Conservation (phyloP, 2,888 invertebrate species). For the Mermis nigrescens region DNA sequence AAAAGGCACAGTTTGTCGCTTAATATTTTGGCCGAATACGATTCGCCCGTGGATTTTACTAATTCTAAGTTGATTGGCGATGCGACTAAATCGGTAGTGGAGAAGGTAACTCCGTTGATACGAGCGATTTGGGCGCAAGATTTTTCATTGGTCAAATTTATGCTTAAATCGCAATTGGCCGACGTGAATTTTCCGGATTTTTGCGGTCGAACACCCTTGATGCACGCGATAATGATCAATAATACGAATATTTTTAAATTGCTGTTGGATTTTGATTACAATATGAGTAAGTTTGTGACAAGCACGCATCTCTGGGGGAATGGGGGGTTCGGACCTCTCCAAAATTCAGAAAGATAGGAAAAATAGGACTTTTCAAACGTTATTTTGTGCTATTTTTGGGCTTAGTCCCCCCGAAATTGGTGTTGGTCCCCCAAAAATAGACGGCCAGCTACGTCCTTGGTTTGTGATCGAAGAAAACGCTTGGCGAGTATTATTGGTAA, state of each 20-base stretch:
- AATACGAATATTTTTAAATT: constrained; percentile 33
- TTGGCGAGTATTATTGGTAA: too few relatives aligned
- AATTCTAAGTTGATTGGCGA: not conserved
- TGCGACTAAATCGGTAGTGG: not conserved
- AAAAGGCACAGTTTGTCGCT: not conserved
- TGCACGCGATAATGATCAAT: constrained; percentile 36
- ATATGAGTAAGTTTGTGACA: too few relatives aligned
- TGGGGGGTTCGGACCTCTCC: too few relatives aligned
- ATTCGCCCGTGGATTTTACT: not conserved
- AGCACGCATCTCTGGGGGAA: too few relatives aligned
- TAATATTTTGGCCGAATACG: not conserved
- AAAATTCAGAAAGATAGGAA: too few relatives aligned
- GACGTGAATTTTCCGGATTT: constrained; percentile 33
- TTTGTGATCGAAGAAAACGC: too few relatives aligned
- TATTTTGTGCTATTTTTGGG: too few relatives aligned
- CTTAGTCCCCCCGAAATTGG: too few relatives aligned
- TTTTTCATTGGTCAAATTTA: constrained; percentile 28
- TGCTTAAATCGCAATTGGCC: constrained; percentile 31
- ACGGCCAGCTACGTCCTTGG: too few relatives aligned
- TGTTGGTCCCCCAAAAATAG: too few relatives aligned
- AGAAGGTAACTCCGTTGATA: constrained; percentile 30
- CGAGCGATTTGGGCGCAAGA: constrained; percentile 32
- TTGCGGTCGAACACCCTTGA: constrained; percentile 33
- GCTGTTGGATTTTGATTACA: constrained; percentile 32
- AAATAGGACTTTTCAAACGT: too few relatives aligned